These are phyloP conservation scores for Onychostruthus taczanowskii DNA, from an alignment of 2,113 vertebrate genomes.

Conservation along the genomic window DNA sequence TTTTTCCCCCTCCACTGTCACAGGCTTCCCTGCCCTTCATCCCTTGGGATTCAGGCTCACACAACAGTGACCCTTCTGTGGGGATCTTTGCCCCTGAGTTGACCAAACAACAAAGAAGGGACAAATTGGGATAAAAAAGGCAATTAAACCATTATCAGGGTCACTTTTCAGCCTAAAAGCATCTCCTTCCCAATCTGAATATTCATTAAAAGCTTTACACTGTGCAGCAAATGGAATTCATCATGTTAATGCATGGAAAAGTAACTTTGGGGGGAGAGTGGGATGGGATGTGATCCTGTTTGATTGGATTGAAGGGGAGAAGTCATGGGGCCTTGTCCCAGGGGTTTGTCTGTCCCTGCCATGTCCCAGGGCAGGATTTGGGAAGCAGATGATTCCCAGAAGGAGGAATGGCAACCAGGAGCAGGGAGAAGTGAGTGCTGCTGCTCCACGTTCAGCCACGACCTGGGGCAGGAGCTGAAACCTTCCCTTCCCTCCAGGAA, in stretches of 20 bases:
- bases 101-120: not conserved
- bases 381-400: fast-evolving
- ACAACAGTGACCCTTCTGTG: fast-evolving
- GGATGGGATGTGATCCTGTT: constrained; percentile 2
- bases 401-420: not conserved
- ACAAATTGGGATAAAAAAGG: not conserved
- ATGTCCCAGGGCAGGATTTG: not conserved
- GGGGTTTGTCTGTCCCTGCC: not conserved
- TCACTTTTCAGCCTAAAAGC: constrained; percentile 5
- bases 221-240: constrained; percentile 50
- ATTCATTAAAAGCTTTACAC: constrained; percentile 26
- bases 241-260: constrained; percentile 41
- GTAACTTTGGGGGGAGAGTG: not conserved
- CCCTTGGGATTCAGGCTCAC: not conserved
- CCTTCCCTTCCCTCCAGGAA: not conserved
- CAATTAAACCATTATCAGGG: not conserved
- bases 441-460: fast-evolving
- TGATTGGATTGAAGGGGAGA: not conserved
- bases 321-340: not conserved
- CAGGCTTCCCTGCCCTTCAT: not conserved
- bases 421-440: fast-evolving
- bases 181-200: not conserved
- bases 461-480: not conserved
- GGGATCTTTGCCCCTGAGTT: not conserved
- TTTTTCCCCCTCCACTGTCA: fast-evolving